Evolutionary conservation across 1,140 invertebrate species (phyloP).

Genomic region (Musca vetustissima): DNA sequence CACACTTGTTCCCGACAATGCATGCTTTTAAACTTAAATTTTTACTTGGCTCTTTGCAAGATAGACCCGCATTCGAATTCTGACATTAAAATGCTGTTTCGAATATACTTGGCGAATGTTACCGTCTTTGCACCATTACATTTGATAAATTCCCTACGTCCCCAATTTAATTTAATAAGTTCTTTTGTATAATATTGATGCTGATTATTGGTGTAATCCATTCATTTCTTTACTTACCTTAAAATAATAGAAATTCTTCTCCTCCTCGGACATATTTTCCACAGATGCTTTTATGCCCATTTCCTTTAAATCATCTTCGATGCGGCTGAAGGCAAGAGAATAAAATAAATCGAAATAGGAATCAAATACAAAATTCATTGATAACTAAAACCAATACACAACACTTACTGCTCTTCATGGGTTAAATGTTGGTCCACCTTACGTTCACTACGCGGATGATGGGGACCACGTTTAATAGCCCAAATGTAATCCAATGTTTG

Average conservation of each 20-base stretch:
- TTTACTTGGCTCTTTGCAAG: too few species aligned
- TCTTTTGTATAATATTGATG: too few species aligned
- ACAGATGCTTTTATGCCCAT: slow-evolving; percentile 45
- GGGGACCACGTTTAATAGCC: slow-evolving; percentile 61
- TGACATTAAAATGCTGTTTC: too few species aligned
- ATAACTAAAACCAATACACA: background rate
- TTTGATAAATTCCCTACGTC: too few species aligned
- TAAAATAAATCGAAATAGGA: too few species aligned
- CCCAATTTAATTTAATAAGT: too few species aligned
- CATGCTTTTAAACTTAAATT: too few species aligned
- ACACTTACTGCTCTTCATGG: slow-evolving; percentile 68
- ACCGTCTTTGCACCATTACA: too few species aligned
- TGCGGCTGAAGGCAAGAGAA: slow-evolving; percentile 35
- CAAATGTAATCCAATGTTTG: slow-evolving; percentile 42
- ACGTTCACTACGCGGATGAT: slow-evolving; percentile 67
- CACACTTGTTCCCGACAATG: too few species aligned
- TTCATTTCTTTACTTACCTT: slow-evolving; percentile 58
- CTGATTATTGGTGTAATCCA: too few species aligned
- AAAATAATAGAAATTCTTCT: slow-evolving; percentile 65
- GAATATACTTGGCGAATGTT: too few species aligned
- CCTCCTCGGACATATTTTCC: slow-evolving; percentile 66
- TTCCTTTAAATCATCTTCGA: slow-evolving; percentile 48
- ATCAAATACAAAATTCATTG: background rate
- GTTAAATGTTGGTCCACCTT: slow-evolving; percentile 66
- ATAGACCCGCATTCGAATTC: too few species aligned